Conservation (phyloP, 2,888 invertebrate species). For the Drosophila ezoana region DNA sequence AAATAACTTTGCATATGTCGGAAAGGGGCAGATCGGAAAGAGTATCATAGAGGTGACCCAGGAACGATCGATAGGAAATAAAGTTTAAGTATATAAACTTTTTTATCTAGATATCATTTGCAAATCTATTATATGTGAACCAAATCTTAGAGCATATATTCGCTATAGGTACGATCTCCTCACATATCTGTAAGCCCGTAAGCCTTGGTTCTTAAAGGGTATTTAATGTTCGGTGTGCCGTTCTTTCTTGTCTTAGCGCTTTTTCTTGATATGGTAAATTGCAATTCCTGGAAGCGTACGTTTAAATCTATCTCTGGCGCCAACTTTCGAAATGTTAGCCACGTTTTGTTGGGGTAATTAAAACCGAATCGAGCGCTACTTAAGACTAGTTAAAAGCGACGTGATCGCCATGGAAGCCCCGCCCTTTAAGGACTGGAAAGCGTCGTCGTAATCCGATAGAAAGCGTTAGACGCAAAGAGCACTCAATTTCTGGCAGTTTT, state of each 20-base stretch:
- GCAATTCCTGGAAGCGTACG: conserved; percentile 20
- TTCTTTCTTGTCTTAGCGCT: not conserved
- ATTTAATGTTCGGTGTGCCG: not conserved
- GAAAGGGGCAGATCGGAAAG: too few species aligned
- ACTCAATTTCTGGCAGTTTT: conserved; percentile 6
- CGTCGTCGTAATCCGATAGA: conserved; percentile 36
- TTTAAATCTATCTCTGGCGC: not conserved
- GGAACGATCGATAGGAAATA: too few species aligned
- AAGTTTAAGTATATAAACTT: too few species aligned
- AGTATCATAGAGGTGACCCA: too few species aligned
- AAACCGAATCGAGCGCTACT: conserved; percentile 41
- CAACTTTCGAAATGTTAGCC: conserved; percentile 38
- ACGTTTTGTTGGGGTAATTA: conserved; percentile 50
- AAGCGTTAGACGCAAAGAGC: conserved; percentile 18
- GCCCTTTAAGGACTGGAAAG: conserved; percentile 40
- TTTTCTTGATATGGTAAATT: not conserved
- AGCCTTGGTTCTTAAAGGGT: too few species aligned
- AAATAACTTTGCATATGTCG: too few species aligned
- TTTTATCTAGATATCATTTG: too few species aligned
- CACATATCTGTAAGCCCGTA: too few species aligned
- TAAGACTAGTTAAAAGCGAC: conserved; percentile 32
- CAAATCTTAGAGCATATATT: too few species aligned
- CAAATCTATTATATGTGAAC: too few species aligned
- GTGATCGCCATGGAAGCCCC: conserved; percentile 23
- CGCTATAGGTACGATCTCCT: too few species aligned